Base-by-base conservation (phyloP, 2,113 vertebrate species). In the Origma solitaria region DNA sequence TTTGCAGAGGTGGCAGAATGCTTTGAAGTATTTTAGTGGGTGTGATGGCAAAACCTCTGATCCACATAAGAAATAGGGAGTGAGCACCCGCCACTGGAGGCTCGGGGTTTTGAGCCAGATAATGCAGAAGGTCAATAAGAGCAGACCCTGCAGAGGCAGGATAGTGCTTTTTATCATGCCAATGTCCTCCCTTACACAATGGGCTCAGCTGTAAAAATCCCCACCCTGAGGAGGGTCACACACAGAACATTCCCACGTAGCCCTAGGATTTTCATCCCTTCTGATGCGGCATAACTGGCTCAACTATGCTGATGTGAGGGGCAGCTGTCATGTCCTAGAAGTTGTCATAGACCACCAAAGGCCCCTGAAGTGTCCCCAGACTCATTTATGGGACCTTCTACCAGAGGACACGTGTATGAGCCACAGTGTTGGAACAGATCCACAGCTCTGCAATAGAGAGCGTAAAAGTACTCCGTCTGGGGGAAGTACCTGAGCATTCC, bases 371-470 rank as follows among this genome's bases (percentile, higher is more conserved):
- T 44, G 42, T 44, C 28, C 35, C 49, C n/a, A 82, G 22, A 33
- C 23, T 40, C 8, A 40, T 49, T 69, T 69, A 53, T 81, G n/a
- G n/a, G 11, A 28, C 28, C 14, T 49, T 57, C 22, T 9, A 27
- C 6, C 28, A 22, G n/a, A 68, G n/a, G 14, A 47, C 10, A 19
- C 9, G 10, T 0, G 2, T 13, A 24, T 20, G 12, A 54, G n/a
- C 42, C 40, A 30, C 22, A 31, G 21, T 10, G 10, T 6, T 56
- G 27, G 27, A 66, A 21, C 50, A 21, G 12, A 80, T 15, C 50
- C n/a, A 19, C 2, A 2, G 40, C 38, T 21, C 4, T 57, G 17
- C 5, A 33, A 47, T n/a, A 56, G 38, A 20, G 2, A 44, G 7
- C 3, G 4, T 10, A 47, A 68, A 49, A 38, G n/a, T 56, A 21